Evolutionary conservation across 2,888 invertebrate genomes (phyloP).

Genomic region (Drosophila nr. fundita): DNA sequence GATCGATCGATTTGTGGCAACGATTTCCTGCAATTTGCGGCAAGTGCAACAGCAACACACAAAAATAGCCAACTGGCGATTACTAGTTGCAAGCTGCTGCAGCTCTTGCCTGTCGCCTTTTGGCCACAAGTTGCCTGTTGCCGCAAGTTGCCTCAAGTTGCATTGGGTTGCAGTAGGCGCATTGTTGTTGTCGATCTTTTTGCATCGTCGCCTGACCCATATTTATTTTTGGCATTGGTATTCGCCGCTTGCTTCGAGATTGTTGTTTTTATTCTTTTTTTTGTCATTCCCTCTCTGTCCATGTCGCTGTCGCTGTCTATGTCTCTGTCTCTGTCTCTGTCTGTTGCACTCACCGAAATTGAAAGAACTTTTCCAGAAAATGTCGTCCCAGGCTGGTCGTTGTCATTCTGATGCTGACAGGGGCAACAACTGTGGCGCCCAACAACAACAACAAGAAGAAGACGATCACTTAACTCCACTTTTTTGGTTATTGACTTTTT

Average conservation of each 20-base stretch:
- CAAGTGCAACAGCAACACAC: conserved; percentile 26
- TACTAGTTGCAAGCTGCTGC: not conserved
- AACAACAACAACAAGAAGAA: conserved; percentile 20
- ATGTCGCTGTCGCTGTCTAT: not conserved
- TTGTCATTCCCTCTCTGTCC: not conserved
- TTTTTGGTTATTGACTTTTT: conserved; percentile 44
- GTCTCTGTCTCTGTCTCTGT: not conserved
- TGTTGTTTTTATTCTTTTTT: not conserved
- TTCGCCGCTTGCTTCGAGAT: conserved; percentile 23
- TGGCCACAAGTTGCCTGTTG: conserved; percentile 1
- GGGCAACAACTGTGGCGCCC: conserved; percentile 40
- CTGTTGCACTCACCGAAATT: conserved; percentile 69
- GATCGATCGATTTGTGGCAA: conserved; percentile 38
- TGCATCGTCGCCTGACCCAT: conserved; percentile 65
- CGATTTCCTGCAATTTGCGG: conserved; percentile 38
- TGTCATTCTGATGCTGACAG: conserved; percentile 52
- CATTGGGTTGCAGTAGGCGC: conserved; percentile 30
- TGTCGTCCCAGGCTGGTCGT: conserved; percentile 74
- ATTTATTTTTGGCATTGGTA: conserved; percentile 74
- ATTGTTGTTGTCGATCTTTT: conserved; percentile 37
- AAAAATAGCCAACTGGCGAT: conserved; percentile 39
- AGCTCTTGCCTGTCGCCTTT: not conserved
- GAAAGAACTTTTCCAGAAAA: conserved; percentile 76
- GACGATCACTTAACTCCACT: conserved; percentile 55
- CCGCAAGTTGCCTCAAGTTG: conserved; percentile 23